Evolutionary conservation across 2,113 vertebrate species (phyloP), one percentile per base, ranked within the genome.

Genomic region (Rhinopomastus cyanomelas): DNA sequence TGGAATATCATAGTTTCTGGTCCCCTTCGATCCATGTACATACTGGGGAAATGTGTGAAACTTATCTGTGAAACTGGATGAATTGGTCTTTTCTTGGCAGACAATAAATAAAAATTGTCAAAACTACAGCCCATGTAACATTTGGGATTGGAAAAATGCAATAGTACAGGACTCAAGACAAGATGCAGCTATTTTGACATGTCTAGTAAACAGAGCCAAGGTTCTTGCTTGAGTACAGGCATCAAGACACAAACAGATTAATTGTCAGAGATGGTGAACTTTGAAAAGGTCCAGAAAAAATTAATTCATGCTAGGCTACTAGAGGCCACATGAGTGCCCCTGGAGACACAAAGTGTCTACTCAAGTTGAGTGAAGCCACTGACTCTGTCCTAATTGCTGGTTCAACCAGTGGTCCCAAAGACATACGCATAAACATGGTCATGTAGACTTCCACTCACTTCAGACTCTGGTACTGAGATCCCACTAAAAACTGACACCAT

Each of bases 321-420:
- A 49, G 12, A 51, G 3, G 9, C 30, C 39, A 30, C 16, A 6
- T 1, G 0, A 8, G 6, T 61, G 16, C 0, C 1, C 32, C 7
- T 1, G 2, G 14, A 4, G 32, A 49, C 4, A 2, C 1, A 3
- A 1, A 9, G 11, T 36, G 7, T 75, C 30, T 57, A 22, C 22
- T 9, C 9, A 19, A 12, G 8, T 21, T 76, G 71, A 56, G 11
- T 9, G 11, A 49, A 1, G 1, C 1, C 1, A 2, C 21, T 26
- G 17, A 11, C 1, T 0, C 9, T 49, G 17, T 30, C 30, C 25
- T 2, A 1, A 49, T 76, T 42, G 5, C n/a, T 39, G 27, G 3
- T 71, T 69, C 51, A 42, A 15, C 15, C 21, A 7, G 29, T 21
- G 13, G 32, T 64, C 25, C 27, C 36, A 76, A 36, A 29, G 16